These are phyloP conservation scores for Dolichoris vasculosae DNA, from an alignment of 1,140 invertebrate species.

Conservation along the genomic window DNA sequence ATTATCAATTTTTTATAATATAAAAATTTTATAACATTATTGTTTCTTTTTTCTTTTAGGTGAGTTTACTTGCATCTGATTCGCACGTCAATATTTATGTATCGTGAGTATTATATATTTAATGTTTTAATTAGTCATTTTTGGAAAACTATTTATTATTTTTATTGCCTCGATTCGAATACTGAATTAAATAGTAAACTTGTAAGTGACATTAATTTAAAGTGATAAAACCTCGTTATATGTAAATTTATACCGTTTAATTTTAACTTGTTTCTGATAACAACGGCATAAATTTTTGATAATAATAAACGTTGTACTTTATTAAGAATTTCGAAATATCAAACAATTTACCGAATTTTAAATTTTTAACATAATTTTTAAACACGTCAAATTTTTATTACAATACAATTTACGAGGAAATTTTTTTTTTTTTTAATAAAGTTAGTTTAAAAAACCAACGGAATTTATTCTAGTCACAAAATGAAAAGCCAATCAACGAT, in stretches of 20 bases:
- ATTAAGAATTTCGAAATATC: background rate
- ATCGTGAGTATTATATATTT: background rate
- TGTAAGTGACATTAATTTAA: conserved; percentile 29
- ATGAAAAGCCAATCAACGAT: too few relatives aligned
- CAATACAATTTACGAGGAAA: background rate
- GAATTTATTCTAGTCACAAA: too few relatives aligned
- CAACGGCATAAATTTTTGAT: background rate
- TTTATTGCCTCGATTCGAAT: background rate
- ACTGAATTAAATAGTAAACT: background rate
- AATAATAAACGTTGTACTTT: background rate
- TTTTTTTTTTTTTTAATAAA: too few relatives aligned
- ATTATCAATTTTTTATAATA: too few relatives aligned
- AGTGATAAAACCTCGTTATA: conserved; percentile 24
- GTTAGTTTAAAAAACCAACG: too few relatives aligned
- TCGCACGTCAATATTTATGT: background rate
- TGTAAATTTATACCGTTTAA: conserved; percentile 1
- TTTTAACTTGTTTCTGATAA: conserved; percentile 12
- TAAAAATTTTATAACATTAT: too few relatives aligned
- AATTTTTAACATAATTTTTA: background rate
- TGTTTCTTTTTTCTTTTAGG: conserved; percentile 15
- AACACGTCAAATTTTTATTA: background rate
- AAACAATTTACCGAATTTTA: too few relatives aligned
- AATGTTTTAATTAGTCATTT: background rate
- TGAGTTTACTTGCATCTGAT: background rate
- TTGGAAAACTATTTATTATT: background rate